These are phyloP conservation scores for Panonychus citri DNA, from an alignment of 1,140 invertebrate species.

Conservation along the genomic window DNA sequence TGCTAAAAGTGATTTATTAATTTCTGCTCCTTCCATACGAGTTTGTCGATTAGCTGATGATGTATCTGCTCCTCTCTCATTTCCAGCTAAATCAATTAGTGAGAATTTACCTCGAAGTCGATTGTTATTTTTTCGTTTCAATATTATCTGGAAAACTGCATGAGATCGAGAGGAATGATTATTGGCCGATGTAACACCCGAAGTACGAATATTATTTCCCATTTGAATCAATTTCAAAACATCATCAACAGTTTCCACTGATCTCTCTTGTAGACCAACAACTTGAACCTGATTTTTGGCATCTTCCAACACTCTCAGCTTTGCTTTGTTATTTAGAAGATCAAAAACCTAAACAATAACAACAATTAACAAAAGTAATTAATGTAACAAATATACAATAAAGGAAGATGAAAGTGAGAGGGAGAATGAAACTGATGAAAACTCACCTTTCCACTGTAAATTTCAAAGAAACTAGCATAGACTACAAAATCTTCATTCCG, in stretches of 20 bases:
- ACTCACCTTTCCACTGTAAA: constrained; percentile 64
- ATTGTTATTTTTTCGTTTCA: constrained; percentile 24
- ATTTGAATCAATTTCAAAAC: constrained; percentile 64
- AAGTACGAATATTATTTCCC: constrained; percentile 56
- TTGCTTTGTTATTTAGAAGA: constrained; percentile 74
- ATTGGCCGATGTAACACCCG: constrained; percentile 78
- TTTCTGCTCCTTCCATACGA: constrained; percentile 93
- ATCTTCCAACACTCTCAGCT: constrained; percentile 80
- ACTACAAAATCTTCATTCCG: constrained; percentile 51
- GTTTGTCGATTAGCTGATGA: constrained; percentile 88
- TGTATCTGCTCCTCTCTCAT: constrained; percentile 92
- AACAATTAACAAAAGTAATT: too few species aligned
- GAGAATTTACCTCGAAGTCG: constrained; percentile 90
- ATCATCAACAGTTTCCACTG: constrained; percentile 59
- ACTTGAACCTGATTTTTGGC: constrained; percentile 70
- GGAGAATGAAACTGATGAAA: background rate
- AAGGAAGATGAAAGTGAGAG: background rate
- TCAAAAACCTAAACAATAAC: constrained; percentile 77
- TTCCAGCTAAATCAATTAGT: constrained; percentile 92
- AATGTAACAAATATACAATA: constrained; percentile 1
- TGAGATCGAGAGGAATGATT: constrained; percentile 79
- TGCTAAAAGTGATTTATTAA: constrained; percentile 89
- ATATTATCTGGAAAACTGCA: constrained; percentile 65
- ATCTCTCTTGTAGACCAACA: constrained; percentile 69
- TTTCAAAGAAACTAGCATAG: constrained; percentile 81